Evolutionary conservation across 2,113 vertebrate genomes (phyloP).

Genomic region (Brachyhypopomus gauderio): DNA sequence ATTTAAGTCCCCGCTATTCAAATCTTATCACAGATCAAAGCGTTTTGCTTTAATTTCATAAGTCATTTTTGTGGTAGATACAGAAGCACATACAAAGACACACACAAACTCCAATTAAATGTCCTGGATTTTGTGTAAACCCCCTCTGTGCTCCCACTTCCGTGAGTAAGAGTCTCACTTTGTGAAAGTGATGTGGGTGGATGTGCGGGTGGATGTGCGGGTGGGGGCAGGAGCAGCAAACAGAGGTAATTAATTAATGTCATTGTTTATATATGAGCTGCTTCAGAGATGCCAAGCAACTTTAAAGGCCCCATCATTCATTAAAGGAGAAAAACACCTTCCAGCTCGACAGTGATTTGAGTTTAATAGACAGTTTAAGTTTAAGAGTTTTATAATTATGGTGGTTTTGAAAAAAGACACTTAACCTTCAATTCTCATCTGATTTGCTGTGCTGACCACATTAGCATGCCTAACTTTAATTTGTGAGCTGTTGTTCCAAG

Average conservation of each 20-base stretch:
- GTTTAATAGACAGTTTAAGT: slow-evolving; percentile 37
- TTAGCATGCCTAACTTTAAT: slow-evolving; percentile 8
- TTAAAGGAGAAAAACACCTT: slow-evolving; percentile 57
- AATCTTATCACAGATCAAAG: slow-evolving; percentile 80
- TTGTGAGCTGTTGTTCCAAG: slow-evolving; percentile 2
- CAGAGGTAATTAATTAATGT: slow-evolving; percentile 67
- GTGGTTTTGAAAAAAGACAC: slow-evolving; percentile 40
- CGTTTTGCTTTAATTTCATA: slow-evolving; percentile 72
- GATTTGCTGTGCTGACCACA: slow-evolving; percentile 13
- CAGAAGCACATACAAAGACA: slow-evolving; percentile 68
- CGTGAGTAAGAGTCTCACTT: slow-evolving; percentile 65
- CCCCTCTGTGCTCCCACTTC: slow-evolving; percentile 64
- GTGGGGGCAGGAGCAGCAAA: slow-evolving; percentile 4
- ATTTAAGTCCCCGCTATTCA: slow-evolving; percentile 78
- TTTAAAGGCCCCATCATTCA: slow-evolving; percentile 68
- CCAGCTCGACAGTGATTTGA: slow-evolving; percentile 46
- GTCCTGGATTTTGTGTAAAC: slow-evolving; percentile 69
- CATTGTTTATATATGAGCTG: slow-evolving; percentile 65
- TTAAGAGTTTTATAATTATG: slow-evolving; percentile 46
- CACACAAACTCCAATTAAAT: slow-evolving; percentile 77
- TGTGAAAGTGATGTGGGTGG: slow-evolving; percentile 56
- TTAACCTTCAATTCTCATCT: slow-evolving; percentile 42
- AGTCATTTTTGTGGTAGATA: slow-evolving; percentile 70
- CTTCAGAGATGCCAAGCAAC: slow-evolving; percentile 63
- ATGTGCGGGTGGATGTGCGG: background rate